Evolutionary conservation across 2,797 vertebrate genomes (phyloP), one percentile per base, ranked within the genome.

Genomic region (Antrozous pallidus): DNA sequence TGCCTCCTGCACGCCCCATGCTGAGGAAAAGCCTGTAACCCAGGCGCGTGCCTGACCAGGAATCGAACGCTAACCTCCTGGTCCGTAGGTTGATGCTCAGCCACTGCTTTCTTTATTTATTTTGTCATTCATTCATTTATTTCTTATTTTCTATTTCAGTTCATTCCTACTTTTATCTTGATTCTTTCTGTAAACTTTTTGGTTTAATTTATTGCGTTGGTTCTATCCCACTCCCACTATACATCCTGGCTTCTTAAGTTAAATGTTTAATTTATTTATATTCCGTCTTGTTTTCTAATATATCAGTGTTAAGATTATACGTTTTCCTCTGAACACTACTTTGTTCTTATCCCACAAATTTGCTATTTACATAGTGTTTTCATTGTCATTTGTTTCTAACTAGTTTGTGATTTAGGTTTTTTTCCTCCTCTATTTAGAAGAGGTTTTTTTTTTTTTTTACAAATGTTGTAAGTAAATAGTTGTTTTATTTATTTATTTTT

Each of bases 111-210:
- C 5, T 61, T 61, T 61, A 31, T 20, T 67, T 31, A 7, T 69
- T 49, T 28, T 80, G 33, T 63, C 26, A 38, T 73, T 58, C 12
- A 78, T 63, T 77, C 36, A 63, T 38, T 80, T 20, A 26, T 12
- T 73, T 45, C 28, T 49, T 58, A 38, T 40, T 56, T 81, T 90
- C 33, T 75, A 2, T 88, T 95, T 82, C 71, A 40, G 16, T 56
- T 90, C 38, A 75, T 74, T 88, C 92, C 65, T 74, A 28, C 26
- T 84, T 94, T 95, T 78, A 40, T 47, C 71, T 93, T 74, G 74
- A 33, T 56, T 85, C 49, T 40, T 93, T 77, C 45, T 20, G 17
- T 69, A 58, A 85, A 56, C 10, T 63, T 92, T 90, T 73, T 78
- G 13, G 2, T 85, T 85, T 86, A 85, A 36, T 88, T 11, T 40